A percentile compares a stretch with the other conserved stretches of the same genome.
These are phyloP conservation scores for Manis crassicaudata DNA, from an alignment of 2,797 vertebrate genomes.

Conservation along the genomic window DNA sequence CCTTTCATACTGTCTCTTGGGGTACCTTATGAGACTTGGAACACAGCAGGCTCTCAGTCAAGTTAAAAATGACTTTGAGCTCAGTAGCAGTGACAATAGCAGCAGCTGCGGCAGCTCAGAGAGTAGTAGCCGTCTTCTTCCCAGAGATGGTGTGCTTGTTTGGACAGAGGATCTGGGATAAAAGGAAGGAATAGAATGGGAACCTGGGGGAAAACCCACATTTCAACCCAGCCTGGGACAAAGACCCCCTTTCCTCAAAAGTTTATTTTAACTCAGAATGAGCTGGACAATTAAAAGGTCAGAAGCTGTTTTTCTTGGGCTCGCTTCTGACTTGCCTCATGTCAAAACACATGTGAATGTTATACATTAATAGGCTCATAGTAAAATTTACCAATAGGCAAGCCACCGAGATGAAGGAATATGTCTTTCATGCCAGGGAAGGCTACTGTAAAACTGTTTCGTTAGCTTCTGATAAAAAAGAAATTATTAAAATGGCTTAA, in stretches of 20 bases:
- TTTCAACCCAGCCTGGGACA: background rate
- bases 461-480: slow-evolving; percentile 61
- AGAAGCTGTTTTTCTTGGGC: slow-evolving; percentile 46
- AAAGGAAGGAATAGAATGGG: background rate
- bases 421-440: slow-evolving; percentile 43
- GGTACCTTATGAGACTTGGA: slow-evolving; percentile 44
- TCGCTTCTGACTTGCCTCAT: slow-evolving; percentile 45
- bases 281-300: slow-evolving; percentile 45
- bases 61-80: slow-evolving; percentile 71
- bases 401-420: slow-evolving; percentile 1
- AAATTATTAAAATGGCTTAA: slow-evolving; percentile 62
- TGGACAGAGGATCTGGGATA: slow-evolving; percentile 26
- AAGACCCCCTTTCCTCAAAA: background rate
- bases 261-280: slow-evolving; percentile 54
- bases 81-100: slow-evolving; percentile 38
- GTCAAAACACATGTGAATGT: slow-evolving; percentile 52
- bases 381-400: slow-evolving; percentile 47
- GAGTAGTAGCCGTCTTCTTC: slow-evolving; percentile 35
- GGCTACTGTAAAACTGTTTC: slow-evolving; percentile 54
- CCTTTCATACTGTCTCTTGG: slow-evolving; percentile 27
- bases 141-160: slow-evolving; percentile 35
- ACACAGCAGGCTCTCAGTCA: slow-evolving; percentile 63
- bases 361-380: slow-evolving; percentile 17
- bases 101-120: background rate
- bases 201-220: background rate